Base-by-base conservation (phyloP, 2,113 vertebrate genomes). In the Lepus timidus region DNA sequence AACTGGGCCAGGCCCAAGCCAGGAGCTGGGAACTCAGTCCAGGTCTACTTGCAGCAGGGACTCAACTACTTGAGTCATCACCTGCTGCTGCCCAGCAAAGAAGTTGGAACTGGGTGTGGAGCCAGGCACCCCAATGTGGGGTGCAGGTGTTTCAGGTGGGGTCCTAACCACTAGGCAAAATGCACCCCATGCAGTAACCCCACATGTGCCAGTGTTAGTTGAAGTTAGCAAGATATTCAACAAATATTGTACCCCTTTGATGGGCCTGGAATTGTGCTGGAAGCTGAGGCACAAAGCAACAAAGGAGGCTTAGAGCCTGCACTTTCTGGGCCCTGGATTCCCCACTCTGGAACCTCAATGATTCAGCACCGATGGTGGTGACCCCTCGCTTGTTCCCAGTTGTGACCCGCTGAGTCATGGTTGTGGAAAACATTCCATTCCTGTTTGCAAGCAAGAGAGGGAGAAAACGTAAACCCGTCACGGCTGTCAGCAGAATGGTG, bases 361-460 rank as follows among this genome's bases (percentile, higher is more conserved):
- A 90, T 52, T 76, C 44, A 55, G 29, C 20, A 52, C 29, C 16
- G 12, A 6, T 6, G 0, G 39, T 23, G 68, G 67, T 58, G 55
- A 58, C 14, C 19, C 55, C 55, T 58, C 13, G 61, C 49, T n/a
- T 3, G 61, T 44, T 83, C 52, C 87, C 29, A 27, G 4, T 22
- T 12, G 23, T 4, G n/a, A 23, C 10, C 16, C 25, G 17, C 33
- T 3, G 33, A 82, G 55, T 5, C 25, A 8, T 20, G 78, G 29
- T 67, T 61, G 2, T 39, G 20, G 55, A 51, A 84, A 84, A 70
- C 25, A 62, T 12, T 33, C 39, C 9, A 62, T 0, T 22, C 17
- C 31, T 36, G n/a, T 44, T 82, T 78, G 67, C 58, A 93, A 93
- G 44, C 76, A 67, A 79, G 65, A 91, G 39, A 87, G 39, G 27